phyloP scores from a whole-genome alignment of 2,888 invertebrate species.

The Spodoptera exigua region DNA sequence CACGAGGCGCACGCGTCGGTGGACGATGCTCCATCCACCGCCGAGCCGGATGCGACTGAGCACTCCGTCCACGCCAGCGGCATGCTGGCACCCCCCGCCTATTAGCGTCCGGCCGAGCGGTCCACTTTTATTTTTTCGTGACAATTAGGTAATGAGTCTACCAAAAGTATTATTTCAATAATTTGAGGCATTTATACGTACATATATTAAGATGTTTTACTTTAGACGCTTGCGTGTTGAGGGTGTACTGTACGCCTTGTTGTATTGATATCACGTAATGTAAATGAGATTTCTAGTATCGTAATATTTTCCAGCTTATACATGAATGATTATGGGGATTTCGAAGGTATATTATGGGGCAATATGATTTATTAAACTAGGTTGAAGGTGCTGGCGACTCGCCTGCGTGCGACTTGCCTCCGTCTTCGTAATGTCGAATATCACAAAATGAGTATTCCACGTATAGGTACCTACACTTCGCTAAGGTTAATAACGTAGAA shows the following conservation, averaged over 20 bases:
- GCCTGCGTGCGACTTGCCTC: constrained; percentile 82
- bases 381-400: constrained; percentile 88
- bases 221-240: constrained; percentile 73
- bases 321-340: constrained; percentile 74
- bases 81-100: constrained; percentile 87
- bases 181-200: constrained; percentile 71
- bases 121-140: constrained; percentile 59
- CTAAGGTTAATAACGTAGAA: constrained; percentile 75
- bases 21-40: constrained; percentile 88
- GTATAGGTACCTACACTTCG: constrained; percentile 79
- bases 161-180: constrained; percentile 86
- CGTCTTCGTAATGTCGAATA: constrained; percentile 81
- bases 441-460: constrained; percentile 82
- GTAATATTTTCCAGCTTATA: constrained; percentile 67
- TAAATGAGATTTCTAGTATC: constrained; percentile 77
- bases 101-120: constrained; percentile 79
- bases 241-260: constrained; percentile 71
- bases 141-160: constrained; percentile 80
- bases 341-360: constrained; percentile 79
- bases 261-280: constrained; percentile 68
- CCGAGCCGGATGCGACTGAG: constrained; percentile 90
- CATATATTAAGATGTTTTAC: constrained; percentile 67
- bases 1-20: constrained; percentile 79
- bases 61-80: constrained; percentile 88
- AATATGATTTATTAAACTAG: constrained; percentile 69